Base-by-base conservation (phyloP, 2,797 vertebrate species). In the Enteromius afrohamiltoni region DNA sequence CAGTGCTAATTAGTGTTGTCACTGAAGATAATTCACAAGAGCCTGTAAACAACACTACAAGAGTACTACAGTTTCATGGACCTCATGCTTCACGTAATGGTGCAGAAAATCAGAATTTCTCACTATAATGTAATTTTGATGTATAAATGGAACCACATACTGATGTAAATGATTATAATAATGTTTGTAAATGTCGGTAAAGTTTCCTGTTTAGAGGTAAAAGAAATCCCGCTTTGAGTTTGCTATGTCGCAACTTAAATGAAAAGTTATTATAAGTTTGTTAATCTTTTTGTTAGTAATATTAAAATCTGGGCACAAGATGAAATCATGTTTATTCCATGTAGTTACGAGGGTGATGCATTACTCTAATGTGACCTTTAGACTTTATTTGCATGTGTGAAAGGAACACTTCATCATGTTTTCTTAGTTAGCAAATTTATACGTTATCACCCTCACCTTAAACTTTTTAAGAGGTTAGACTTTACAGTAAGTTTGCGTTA, bases 1-100 rank as follows among this genome's bases (percentile, higher is more conserved):
- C 67, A 58, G 77, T 71, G 21, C 69, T 87, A 82, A 85, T 87
- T 86, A 82, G 74, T 67, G 51, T 67, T 78, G 88, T 85, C 83
- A 79, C 85, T 77, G 80, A 86, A 58, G 73, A 79, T 77, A 53
- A 29, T 65, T 80, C 65, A 37, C 70, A 60, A 55, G 67, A 62
- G 81, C 79, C 71, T 31, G 29, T n/a, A 68, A 40, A 86, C 74
- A 71, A 51, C 81, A 75, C 77, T 64, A 74, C 73, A 74, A 26
- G 83, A 78, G 68, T 3, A 37, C 23, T 58, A 42, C n/a, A 14
- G 29, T 77, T 85, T 78, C 55, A 62, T 6, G 23, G 47, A 40
- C 58, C 47, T 80, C 40, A 37, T 67, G 55, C 21, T 78, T 78
- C 53, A 49, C 42, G 47, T 19, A 40, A 47, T 62, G n/a, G 58